Evolutionary conservation across 2,888 invertebrate species (phyloP), one percentile per base, ranked within the genome.

Genomic region (Drosophila fungiperda): DNA sequence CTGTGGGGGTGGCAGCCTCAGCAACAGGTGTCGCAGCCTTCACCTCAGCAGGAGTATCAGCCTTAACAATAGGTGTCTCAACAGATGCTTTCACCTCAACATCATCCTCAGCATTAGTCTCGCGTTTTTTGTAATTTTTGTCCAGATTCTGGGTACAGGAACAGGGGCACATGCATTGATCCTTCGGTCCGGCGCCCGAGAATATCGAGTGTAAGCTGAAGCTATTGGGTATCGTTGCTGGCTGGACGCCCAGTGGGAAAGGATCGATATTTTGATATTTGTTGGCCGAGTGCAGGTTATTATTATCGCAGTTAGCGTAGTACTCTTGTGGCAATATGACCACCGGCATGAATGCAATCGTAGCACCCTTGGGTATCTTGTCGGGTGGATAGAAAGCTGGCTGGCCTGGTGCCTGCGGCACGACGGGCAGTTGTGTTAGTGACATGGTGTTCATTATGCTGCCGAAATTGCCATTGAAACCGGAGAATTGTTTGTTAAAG

Each of bases 291-390:
- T 73, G 76, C 59, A 78, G 60, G 26, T 80, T 73, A 63, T 89
- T 91, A 26, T 90, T 89, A 52, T 91, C 82, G 73, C 92, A 92
- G 92, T 93, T 89, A 93, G 93, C 75, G 66, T 92, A 91, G 58
- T 95, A 95, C 85, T 95, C 95, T 87, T 94, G 95, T 1, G 96
- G 96, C 80, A 96, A 94, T 86, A 96, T 96, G 23, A 96, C 94
- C 4, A 96, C 96, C 0, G 96, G 96, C 80, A 96, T 94, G 79
- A 95, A 96, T 55, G 96, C 96, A 54, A 96, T 94, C 17, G 95
- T 94, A 26, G 93, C 93, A 9, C 95, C 95, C 84, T 95, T 95
- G 0, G 95, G 92, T 90, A 94, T 80, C 90, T 92, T 91, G 86
- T 92, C 90, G 38, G 92, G 91, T 59, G 93, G 91, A 73, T 92